phyloP scores from a whole-genome alignment of 2,113 vertebrate genomes.

The Lichenostomus cassidix region DNA sequence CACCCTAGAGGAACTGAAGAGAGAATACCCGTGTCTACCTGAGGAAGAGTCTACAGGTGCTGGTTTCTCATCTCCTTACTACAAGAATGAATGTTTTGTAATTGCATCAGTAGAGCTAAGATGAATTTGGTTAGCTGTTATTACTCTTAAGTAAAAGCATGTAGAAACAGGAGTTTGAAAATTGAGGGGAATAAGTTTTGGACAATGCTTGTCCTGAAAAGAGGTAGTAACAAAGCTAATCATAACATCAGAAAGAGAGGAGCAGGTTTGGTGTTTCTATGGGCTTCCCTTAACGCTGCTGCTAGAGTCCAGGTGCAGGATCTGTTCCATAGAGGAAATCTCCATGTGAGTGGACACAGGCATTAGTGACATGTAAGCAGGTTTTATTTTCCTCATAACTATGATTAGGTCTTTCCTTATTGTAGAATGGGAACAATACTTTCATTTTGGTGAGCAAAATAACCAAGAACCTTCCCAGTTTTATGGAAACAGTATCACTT shows the following conservation, averaged over 20 bases:
- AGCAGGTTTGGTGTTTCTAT: not conserved
- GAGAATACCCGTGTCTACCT: not conserved
- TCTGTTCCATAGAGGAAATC: conserved; percentile 1
- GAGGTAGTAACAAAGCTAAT: not conserved
- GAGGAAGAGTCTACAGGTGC: not conserved
- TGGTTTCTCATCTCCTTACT: not conserved
- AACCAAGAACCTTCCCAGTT: not conserved
- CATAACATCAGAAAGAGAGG: not conserved
- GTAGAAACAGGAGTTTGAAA: not conserved
- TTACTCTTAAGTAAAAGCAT: not conserved
- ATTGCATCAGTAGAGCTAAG: not conserved
- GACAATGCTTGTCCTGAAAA: not conserved
- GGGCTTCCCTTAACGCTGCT: not conserved
- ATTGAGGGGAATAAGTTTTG: not conserved
- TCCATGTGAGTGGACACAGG: not conserved
- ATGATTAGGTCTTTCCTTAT: not conserved
- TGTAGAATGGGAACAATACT: not conserved
- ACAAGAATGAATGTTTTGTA: not conserved
- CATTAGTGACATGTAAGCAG: not conserved
- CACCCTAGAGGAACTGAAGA: not conserved
- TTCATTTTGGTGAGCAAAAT: conserved; percentile 1
- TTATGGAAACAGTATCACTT: not conserved
- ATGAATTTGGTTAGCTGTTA: not conserved
- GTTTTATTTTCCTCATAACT: conserved; percentile 26
- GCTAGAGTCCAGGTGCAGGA: not conserved